Evolutionary conservation across 2,888 invertebrate genomes (phyloP).

Genomic region (Apotomis capreana): DNA sequence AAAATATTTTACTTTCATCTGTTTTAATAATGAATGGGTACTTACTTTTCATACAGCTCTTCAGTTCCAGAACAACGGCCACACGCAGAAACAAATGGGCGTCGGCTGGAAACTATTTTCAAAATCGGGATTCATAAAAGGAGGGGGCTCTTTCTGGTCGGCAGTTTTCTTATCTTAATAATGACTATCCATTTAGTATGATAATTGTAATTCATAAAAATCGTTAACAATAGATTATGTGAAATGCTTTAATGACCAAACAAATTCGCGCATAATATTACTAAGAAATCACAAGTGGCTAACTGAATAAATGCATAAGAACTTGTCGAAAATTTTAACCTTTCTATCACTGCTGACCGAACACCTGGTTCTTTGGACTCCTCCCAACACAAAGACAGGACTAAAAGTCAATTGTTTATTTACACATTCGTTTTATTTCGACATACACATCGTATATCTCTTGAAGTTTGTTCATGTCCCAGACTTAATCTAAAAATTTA

Average conservation of each 20-base stretch:
- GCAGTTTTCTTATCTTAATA: too few species aligned
- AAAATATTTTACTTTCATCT: too few species aligned
- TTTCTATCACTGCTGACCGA: background rate
- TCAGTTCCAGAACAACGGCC: slow-evolving; percentile 25
- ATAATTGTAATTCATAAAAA: too few species aligned
- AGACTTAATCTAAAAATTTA: slow-evolving; percentile 72
- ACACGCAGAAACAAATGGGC: slow-evolving; percentile 13
- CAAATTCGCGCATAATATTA: too few species aligned
- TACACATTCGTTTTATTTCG: slow-evolving; percentile 78
- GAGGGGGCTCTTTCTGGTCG: too few species aligned
- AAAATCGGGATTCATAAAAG: too few species aligned
- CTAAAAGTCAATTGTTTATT: slow-evolving; percentile 62
- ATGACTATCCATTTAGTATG: too few species aligned
- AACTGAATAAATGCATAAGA: too few species aligned
- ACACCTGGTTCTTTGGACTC: slow-evolving; percentile 1
- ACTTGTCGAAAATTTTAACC: background rate
- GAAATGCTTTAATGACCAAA: too few species aligned
- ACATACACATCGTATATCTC: slow-evolving; percentile 80
- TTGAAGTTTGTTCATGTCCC: slow-evolving; percentile 79
- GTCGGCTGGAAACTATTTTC: too few species aligned
- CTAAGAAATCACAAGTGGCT: background rate
- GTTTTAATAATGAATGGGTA: background rate
- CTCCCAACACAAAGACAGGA: slow-evolving; percentile 28
- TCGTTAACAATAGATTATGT: too few species aligned
- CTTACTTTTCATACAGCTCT: slow-evolving; percentile 36